Conservation (phyloP, 2,113 vertebrate genomes). For the Ptychochromis oligacanthus region DNA sequence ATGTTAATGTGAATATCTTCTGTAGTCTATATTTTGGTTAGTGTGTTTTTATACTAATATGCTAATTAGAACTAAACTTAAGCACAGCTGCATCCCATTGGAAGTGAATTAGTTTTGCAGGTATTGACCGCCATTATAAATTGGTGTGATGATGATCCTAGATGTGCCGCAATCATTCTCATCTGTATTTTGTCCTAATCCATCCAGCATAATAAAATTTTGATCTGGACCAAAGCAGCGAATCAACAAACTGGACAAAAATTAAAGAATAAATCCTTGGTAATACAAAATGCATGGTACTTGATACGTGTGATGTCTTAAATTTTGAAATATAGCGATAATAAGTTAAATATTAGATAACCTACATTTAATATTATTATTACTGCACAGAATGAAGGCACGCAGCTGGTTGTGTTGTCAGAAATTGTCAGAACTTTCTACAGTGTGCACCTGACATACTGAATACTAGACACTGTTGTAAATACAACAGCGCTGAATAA, state of each 20-base stretch:
- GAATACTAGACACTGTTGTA: neutral
- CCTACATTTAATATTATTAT: neutral
- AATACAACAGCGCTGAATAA: slow-evolving; percentile 2
- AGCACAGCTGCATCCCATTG: neutral
- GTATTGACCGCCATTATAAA: neutral
- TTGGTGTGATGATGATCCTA: neutral
- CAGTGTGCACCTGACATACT: neutral
- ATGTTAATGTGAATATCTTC: neutral
- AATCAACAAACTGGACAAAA: neutral
- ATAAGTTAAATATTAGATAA: neutral
- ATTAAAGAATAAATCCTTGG: neutral
- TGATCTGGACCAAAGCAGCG: neutral
- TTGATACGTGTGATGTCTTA: neutral
- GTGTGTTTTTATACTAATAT: neutral
- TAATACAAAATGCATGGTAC: neutral
- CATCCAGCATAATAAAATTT: neutral
- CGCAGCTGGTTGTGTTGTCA: neutral
- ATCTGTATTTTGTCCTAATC: neutral
- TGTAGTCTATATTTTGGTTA: neutral
- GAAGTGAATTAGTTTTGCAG: neutral
- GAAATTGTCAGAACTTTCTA: neutral
- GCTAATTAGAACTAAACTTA: neutral
- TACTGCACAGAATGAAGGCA: neutral
- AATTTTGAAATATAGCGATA: neutral
- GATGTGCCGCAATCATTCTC: neutral